Percentiles rank a stretch among this genome's conserved stretches.
These are phyloP conservation scores for Spicauda simplicius DNA, from an alignment of 2,888 invertebrate genomes.

Conservation along the genomic window DNA sequence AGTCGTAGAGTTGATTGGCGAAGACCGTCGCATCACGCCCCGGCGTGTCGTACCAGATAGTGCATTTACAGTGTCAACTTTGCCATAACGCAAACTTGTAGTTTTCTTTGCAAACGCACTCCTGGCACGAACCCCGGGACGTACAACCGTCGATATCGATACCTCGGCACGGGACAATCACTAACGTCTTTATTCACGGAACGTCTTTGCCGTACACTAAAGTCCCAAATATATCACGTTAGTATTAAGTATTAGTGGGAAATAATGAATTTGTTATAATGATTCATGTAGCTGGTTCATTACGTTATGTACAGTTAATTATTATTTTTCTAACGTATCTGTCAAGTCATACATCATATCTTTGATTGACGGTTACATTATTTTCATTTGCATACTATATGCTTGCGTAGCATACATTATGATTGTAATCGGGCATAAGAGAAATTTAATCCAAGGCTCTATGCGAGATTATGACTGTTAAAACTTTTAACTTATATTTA, in stretches of 20 bases:
- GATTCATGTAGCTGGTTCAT: background rate
- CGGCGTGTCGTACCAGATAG: constrained; percentile 99
- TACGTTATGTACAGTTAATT: background rate
- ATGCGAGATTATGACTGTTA: background rate
- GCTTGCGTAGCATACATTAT: constrained; percentile 3
- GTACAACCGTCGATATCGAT: constrained; percentile 72
- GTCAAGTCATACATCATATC: constrained; percentile 4
- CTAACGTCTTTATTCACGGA: constrained; percentile 70
- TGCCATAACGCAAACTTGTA: constrained; percentile 79
- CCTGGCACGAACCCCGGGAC: constrained; percentile 98
- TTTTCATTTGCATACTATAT: constrained; percentile 12
- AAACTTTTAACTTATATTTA: background rate
- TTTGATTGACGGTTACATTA: constrained; percentile 4
- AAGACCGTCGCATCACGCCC: constrained; percentile 82
- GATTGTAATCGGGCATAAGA: constrained; percentile 2
- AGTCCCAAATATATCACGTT: constrained; percentile 31
- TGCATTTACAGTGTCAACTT: constrained; percentile 97
- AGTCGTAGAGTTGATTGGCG: constrained; percentile 56
- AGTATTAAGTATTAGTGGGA: constrained; percentile 34
- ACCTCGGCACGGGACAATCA: constrained; percentile 54
- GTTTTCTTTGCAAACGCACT: constrained; percentile 96
- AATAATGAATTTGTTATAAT: constrained; percentile 18
- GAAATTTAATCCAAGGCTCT: constrained; percentile 5
- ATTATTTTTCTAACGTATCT: constrained; percentile 13
- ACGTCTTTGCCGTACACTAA: constrained; percentile 69